phyloP scores from a whole-genome alignment of 1,140 invertebrate genomes.

The Delia radicum region DNA sequence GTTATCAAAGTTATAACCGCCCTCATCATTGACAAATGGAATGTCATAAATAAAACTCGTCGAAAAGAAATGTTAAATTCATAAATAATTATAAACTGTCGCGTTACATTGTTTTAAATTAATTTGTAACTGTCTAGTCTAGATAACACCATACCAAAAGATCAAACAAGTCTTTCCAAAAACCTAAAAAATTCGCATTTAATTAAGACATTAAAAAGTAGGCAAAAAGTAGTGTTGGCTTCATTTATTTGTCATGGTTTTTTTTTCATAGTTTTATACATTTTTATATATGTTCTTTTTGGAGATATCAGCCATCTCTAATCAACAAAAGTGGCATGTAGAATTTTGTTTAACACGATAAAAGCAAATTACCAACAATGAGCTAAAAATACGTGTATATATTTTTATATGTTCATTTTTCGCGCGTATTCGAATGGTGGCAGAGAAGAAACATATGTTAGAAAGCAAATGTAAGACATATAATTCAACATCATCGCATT shows the following conservation, averaged over 20 bases:
- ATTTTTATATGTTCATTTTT: neutral
- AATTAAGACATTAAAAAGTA: neutral
- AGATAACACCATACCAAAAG: neutral
- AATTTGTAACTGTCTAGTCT: neutral
- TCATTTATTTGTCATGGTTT: neutral
- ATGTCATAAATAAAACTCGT: no score
- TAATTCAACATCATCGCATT: neutral
- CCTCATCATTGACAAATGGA: no score
- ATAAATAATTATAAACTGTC: no score
- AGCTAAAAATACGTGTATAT: neutral
- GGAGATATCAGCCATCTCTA: slow-evolving; percentile 3
- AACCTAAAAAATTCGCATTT: neutral
- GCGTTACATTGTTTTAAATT: neutral
- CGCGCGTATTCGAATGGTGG: neutral
- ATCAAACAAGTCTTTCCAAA: neutral
- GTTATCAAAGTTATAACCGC: no score
- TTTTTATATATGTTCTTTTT: neutral
- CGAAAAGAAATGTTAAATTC: no score
- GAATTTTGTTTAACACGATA: slow-evolving; percentile 1
- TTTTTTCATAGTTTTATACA: neutral
- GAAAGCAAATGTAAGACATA: neutral
- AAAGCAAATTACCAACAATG: slow-evolving; percentile 1
- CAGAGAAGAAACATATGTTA: neutral
- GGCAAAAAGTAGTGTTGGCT: neutral
- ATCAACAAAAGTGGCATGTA: slow-evolving; percentile 4